Base-by-base conservation (phyloP, 2,113 vertebrate genomes). In the Neomonachus schauinslandi region DNA sequence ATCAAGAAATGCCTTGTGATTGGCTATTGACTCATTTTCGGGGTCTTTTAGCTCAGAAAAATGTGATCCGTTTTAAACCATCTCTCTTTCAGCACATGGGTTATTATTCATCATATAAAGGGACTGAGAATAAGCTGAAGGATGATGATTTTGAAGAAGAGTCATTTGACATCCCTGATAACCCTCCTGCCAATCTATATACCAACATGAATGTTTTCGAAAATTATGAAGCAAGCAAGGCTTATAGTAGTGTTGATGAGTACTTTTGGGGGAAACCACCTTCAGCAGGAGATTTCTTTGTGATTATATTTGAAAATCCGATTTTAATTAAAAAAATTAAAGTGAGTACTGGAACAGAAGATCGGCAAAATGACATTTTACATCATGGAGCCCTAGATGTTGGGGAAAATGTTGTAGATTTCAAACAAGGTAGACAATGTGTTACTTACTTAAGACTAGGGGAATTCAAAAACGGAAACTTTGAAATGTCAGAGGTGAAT, bases 81-180 rank as follows among this genome's bases (percentile, higher is more conserved):
- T 99, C 99, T n/a, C 99, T 99, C 81, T 99, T 99, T 98, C 99
- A 99, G 97, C 99, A 99, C 98, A 99, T 99, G 99, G 99, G 99
- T 89, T 99, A 99, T 98, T 99, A 99, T 92, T 99, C 99, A 0
- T 99, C 99, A 6, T 99, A 99, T 93, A 99, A 99, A 98, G 99
- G 99, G 49, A 99, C 99, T 0, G 99, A 99, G 97, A 99, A 99
- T 98, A 99, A 99, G 91, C 98, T 99, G 92, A 99, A 99, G 96
- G 99, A 99, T 89, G 99, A 99, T 53, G 99, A 99, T 98, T 99
- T 99, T 93, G 99, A 99, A 98, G 99, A 99, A 76, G 99, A 99
- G 95, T 99, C 99, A 2, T 98, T 99, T 76, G 99, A 99, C 96
- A 99, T 99, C 79, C 99, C 99, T 0, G 99, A 99, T 98, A 99